Base-by-base conservation (phyloP, 2,888 invertebrate genomes). In the Ennomos erosarius region DNA sequence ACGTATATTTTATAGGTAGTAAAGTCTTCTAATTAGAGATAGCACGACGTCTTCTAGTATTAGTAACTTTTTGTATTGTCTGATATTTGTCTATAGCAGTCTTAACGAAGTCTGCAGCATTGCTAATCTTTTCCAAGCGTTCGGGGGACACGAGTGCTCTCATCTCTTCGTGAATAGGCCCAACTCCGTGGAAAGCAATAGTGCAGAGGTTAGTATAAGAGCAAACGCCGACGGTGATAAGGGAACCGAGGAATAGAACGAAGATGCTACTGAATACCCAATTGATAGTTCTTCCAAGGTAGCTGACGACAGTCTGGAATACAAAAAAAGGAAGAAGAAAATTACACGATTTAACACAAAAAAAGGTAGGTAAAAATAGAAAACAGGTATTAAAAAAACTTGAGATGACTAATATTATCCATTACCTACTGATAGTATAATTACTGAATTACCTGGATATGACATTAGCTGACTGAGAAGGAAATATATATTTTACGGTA, bases 81-180 rank as follows among this genome's bases (percentile, higher is more conserved):
- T 91, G 88, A 65, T 95, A 95, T 73, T 94, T 94, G 51, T 94
- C 93, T 54, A 95, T 92, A 4, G 95, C 95, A 37, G 90, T 93
- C 69, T 93, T 93, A 1, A 95, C 94, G 42, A 95, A 90, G 8
- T 92, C 87, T 1, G 94, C 93, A 0, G 94, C 93, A 1, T 88
- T 84, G 34, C 94, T 92, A 37, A 95, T 88, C 62, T 90, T 93
- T 50, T 95, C 94, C 9, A 94, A 89, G 36, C 91, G 88, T 45
- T 95, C 94, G 0, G 94, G 93, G 0, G 93, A 93, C 66, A 95
- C 91, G 9, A 94, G 81, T 0, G 93, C 79, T 16, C 94, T 87
- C 79, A 95, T 93, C 57, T 94, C 88, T 68, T 92, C 90, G 42
- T 85, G 90, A 62, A 95, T 94, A 0, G 93, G 93, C 10, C 95